These are phyloP conservation scores for Rallus limicola DNA, from an alignment of 2,113 vertebrate species.

Conservation along the genomic window DNA sequence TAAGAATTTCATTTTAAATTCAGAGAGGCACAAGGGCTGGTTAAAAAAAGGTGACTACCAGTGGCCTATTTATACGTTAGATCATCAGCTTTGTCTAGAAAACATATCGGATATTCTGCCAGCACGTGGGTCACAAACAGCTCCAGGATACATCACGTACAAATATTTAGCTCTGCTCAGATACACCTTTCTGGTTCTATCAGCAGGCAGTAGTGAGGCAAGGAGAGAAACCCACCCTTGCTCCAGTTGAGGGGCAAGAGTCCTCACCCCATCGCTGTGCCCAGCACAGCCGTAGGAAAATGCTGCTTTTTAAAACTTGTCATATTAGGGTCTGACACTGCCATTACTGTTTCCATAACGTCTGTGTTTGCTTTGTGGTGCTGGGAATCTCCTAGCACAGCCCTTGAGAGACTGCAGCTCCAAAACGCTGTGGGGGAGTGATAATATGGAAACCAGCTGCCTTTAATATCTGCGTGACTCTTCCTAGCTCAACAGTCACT, in stretches of 20 bases:
- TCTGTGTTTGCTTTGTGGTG: background rate
- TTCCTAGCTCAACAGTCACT: background rate
- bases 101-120: background rate
- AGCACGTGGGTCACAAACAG: background rate
- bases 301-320: background rate
- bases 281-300: background rate
- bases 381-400: background rate
- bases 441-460: background rate
- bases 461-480: background rate
- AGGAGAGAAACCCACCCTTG: background rate
- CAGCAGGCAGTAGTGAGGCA: background rate
- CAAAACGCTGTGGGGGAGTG: background rate
- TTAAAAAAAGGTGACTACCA: background rate
- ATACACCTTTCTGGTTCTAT: background rate
- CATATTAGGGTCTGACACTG: background rate
- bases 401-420: background rate
- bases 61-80: background rate
- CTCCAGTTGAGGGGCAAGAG: background rate
- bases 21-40: background rate
- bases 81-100: background rate
- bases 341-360: background rate
- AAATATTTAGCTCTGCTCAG: background rate
- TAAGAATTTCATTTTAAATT: background rate
- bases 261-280: background rate
- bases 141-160: background rate